Base-by-base conservation (phyloP, 2,888 invertebrate species). In the Rotaria socialis region DNA sequence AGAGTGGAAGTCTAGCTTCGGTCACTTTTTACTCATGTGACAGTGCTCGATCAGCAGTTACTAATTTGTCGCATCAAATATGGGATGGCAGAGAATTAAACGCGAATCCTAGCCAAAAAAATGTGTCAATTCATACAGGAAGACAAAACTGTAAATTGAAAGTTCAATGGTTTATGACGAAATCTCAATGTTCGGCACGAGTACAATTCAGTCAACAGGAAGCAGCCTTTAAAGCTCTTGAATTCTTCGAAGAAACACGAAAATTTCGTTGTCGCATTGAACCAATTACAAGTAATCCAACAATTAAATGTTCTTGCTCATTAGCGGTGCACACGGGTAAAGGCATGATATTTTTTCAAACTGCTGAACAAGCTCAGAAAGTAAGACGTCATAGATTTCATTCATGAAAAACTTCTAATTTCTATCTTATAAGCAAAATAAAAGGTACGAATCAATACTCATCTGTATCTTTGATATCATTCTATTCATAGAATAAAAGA, bases 101-200 rank as follows among this genome's bases (percentile, higher is more conserved):
- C 2, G 75, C 47, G 1, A 41, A 8, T 22, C 75, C 75, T 11
- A 80, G 41, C 10, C 22, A n/a, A 10, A 47, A 16, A 22, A 22
- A 47, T 16, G 47, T 47, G 47, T 80, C 75, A 11, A 43, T 47
- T 22, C 22, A 43, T 47, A 0, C 22, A 11, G 6, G 43, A n/a
- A 24, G 47, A 43, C 75, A 80, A 80, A 43, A 80, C n/a, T 80
- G 35, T n/a, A 43, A 35, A 80, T n/a, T 80, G 47, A 80, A 80
- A 80, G 75, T 24, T 47, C 14, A 80, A 8, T 80, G 75, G 75
- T 80, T 11, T 80, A 43, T 80, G 75, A 80, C 75, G 2, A 47
- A 80, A 11, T 80, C 75, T 8, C 47, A 80, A 80, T 22, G 75
- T 47, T 22, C 0, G 19, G 75, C 47, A 7, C 47, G 75, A 16